These are phyloP conservation scores for Yponomeuta evonymella DNA, from an alignment of 2,888 invertebrate genomes.

Conservation along the genomic window DNA sequence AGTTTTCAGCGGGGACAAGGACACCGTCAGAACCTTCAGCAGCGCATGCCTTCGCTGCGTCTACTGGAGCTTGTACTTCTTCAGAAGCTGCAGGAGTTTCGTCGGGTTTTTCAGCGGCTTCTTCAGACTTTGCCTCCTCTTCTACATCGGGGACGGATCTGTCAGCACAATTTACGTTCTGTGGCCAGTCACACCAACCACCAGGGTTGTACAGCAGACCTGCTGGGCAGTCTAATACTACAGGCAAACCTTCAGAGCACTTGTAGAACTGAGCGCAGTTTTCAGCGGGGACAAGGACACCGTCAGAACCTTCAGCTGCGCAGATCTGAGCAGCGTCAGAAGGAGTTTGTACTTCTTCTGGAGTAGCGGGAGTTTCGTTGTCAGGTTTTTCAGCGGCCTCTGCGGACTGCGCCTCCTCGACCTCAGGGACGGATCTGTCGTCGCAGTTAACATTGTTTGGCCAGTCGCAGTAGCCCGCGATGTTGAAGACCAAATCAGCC, in stretches of 20 bases:
- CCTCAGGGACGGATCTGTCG: background rate
- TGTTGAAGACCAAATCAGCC: background rate
- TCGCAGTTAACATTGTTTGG: background rate
- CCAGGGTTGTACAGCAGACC: background rate
- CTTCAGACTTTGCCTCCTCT: background rate
- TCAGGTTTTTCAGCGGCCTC: background rate
- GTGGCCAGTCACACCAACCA: conserved; percentile 7
- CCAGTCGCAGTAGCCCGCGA: conserved; percentile 6
- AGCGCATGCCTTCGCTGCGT: conserved; percentile 64
- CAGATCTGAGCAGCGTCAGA: conserved; percentile 57
- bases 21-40: conserved; percentile 53
- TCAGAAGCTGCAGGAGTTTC: background rate
- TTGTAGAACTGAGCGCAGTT: conserved; percentile 79
- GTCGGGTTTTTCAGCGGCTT: background rate
- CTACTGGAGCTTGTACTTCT: background rate
- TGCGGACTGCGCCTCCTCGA: background rate
- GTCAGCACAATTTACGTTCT: background rate
- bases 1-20: conserved; percentile 72
- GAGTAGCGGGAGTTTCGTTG: conserved; percentile 28
- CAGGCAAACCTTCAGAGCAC: conserved; percentile 69
- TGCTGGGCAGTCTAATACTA: background rate
- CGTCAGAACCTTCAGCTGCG: conserved; percentile 49
- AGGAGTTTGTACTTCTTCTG: background rate
- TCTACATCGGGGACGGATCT: background rate
- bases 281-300: conserved; percentile 61